Conservation (phyloP, 2,113 vertebrate species). For the Pygoscelis adeliae region DNA sequence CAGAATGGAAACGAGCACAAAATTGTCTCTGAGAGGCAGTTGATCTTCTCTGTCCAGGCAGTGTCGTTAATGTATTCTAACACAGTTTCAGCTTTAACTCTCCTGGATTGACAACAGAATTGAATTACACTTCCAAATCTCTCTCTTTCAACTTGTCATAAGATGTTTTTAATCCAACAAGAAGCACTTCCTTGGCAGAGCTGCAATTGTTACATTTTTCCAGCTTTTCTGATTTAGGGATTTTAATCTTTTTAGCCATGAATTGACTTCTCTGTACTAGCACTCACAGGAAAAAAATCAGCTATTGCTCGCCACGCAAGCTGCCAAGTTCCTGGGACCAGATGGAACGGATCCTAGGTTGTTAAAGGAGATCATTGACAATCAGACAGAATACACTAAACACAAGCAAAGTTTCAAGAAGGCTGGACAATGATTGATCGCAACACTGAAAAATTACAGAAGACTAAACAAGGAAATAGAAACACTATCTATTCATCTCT, state of each 20-base stretch:
- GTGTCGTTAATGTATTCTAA: slow-evolving; percentile 3
- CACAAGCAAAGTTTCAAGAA: background rate
- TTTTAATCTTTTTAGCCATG: slow-evolving; percentile 65
- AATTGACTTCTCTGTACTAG: slow-evolving; percentile 49
- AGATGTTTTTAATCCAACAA: slow-evolving; percentile 46
- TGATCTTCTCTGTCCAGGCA: background rate
- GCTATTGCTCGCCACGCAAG: background rate
- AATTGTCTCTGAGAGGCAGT: background rate
- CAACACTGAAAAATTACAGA: background rate
- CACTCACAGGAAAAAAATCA: background rate
- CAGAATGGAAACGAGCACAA: background rate
- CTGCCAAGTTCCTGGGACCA: slow-evolving; percentile 48
- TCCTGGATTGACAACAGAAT: slow-evolving; percentile 49
- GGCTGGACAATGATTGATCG: background rate
- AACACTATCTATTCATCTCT: slow-evolving; percentile 11
- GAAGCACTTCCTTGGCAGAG: slow-evolving; percentile 54
- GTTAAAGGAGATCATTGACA: slow-evolving; percentile 32
- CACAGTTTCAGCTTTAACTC: slow-evolving; percentile 34
- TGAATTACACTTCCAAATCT: slow-evolving; percentile 62
- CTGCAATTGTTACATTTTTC: slow-evolving; percentile 33
- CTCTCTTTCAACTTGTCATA: slow-evolving; percentile 55
- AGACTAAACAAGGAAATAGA: slow-evolving; percentile 29
- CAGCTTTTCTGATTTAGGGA: slow-evolving; percentile 54
- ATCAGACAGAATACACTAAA: background rate
- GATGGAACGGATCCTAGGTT: slow-evolving; percentile 38